Percentiles rank a stretch among this genome's conserved stretches.
Evolutionary conservation across 2,113 vertebrate species (phyloP).

Genomic region (Semnopithecus entellus): DNA sequence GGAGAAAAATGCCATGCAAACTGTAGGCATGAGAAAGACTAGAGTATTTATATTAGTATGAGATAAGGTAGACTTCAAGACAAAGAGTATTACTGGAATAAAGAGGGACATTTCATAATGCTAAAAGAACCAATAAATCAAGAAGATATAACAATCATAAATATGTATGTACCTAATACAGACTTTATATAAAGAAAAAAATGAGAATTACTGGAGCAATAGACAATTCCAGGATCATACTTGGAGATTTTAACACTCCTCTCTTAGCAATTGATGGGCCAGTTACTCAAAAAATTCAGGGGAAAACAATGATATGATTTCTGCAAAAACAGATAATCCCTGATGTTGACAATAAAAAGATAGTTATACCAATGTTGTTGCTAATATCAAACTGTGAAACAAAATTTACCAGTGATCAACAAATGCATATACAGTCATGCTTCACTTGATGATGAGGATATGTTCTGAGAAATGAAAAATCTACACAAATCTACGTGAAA

Average conservation of each 20-base stretch:
- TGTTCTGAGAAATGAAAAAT: not conserved
- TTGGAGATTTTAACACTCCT: not conserved
- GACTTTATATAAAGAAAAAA: not conserved
- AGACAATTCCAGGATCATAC: not conserved
- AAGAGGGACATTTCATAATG: not conserved
- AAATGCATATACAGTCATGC: not conserved
- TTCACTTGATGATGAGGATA: not conserved
- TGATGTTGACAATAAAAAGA: not conserved
- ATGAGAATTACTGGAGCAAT: not conserved
- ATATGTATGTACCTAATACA: not conserved
- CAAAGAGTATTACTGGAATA: not conserved
- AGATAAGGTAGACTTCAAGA: not conserved
- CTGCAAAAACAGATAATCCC: not conserved
- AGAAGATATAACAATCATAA: not conserved
- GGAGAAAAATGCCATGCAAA: not conserved
- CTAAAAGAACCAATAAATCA: not conserved
- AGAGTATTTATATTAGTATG: not conserved
- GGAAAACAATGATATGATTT: not conserved
- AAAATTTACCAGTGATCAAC: not conserved
- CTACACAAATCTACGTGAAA: not conserved
- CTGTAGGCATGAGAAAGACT: not conserved
- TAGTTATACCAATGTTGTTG: not conserved
- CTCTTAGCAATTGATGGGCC: not conserved
- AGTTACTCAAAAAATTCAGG: not conserved
- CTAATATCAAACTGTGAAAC: not conserved